Percentiles rank a stretch among this genome's conserved stretches.
Evolutionary conservation across 92 coral and sea anemone genomes (phyloP).

Genomic region (Zoanthus gigantus): DNA sequence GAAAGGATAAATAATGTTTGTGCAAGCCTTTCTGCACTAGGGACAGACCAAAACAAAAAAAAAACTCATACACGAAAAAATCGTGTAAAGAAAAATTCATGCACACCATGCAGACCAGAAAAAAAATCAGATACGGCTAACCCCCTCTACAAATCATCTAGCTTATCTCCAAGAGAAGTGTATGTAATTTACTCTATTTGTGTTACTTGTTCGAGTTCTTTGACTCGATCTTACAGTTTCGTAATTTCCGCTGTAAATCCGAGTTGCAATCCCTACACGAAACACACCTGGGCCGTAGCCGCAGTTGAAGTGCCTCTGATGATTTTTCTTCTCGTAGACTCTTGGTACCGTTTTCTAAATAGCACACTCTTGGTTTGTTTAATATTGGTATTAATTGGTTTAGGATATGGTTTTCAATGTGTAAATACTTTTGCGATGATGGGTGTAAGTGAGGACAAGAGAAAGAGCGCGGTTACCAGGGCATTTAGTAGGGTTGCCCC

Average conservation of each 20-base stretch:
- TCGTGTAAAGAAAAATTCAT: too few species aligned
- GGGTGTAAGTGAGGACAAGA: background rate
- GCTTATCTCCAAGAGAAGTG: too few species aligned
- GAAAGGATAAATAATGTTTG: too few species aligned
- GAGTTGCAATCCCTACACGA: background rate
- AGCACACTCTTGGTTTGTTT: conserved; percentile 1
- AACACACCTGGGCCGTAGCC: background rate
- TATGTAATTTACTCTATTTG: too few species aligned
- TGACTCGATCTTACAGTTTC: too few species aligned
- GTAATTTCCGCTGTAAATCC: background rate
- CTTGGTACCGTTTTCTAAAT: background rate
- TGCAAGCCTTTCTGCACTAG: too few species aligned
- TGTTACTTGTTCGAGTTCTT: too few species aligned
- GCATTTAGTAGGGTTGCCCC: background rate
- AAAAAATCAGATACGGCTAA: too few species aligned
- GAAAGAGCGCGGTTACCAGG: conserved; percentile 7
- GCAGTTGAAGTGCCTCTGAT: background rate
- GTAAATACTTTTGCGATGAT: background rate
- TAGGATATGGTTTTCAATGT: background rate
- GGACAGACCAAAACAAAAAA: too few species aligned
- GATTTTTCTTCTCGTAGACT: background rate
- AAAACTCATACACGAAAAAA: too few species aligned
- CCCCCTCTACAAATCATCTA: too few species aligned
- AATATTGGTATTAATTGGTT: background rate
- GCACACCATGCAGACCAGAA: too few species aligned